Evolutionary conservation across 2,113 vertebrate species (phyloP).

Genomic region (Elephantulus edwardii): DNA sequence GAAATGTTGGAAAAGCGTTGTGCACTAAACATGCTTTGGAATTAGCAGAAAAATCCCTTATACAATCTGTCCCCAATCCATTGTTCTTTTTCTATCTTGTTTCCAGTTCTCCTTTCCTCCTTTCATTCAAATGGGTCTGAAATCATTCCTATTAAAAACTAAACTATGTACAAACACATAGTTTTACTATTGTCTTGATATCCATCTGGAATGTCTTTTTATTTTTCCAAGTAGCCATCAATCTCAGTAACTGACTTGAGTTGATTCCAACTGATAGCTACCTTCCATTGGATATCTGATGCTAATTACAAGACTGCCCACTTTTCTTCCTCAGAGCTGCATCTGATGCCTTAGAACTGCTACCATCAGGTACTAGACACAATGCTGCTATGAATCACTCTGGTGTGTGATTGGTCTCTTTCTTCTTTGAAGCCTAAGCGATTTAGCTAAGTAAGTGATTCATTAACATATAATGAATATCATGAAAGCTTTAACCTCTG

Average conservation of each 20-base stretch:
- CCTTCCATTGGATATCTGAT: no score
- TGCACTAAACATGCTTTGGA: slow-evolving; percentile 21
- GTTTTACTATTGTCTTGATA: not conserved
- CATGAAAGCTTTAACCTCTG: not conserved
- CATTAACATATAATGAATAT: not conserved
- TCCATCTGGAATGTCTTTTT: not conserved
- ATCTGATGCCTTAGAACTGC: no score
- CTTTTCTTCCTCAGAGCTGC: no score
- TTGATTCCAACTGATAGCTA: no score
- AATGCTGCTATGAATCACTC: not conserved
- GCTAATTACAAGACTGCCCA: no score
- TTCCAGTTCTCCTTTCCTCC: slow-evolving; percentile 32
- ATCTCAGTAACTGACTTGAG: no score
- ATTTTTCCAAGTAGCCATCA: not conserved
- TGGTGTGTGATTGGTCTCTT: not conserved
- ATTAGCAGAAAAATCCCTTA: not conserved
- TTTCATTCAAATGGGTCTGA: not conserved
- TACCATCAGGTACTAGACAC: not conserved
- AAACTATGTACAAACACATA: not conserved
- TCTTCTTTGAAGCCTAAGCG: not conserved
- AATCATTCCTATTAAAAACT: not conserved
- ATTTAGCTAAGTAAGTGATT: no score
- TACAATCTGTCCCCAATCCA: not conserved
- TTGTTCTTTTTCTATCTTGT: not conserved
- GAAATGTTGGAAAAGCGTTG: slow-evolving; percentile 34